A percentile compares a stretch with the other conserved stretches of the same genome.
These are phyloP conservation scores for Helobdella robusta DNA, from an alignment of 2,888 invertebrate species.

Conservation along the genomic window DNA sequence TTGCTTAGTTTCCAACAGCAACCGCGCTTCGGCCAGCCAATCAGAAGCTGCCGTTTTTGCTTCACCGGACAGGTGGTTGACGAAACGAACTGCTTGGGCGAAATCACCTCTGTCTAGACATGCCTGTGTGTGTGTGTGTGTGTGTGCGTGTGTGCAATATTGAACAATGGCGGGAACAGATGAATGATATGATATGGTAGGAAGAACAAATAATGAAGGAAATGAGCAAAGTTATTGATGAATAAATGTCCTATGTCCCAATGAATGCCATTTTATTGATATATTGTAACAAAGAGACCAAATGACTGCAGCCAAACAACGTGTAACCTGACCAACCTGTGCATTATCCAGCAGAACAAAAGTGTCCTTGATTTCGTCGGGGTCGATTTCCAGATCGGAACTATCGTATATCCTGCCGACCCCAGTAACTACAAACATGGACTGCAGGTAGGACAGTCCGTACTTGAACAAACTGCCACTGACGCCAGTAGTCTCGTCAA, in stretches of 20 bases:
- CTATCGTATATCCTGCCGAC: constrained; percentile 50
- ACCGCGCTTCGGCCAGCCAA: constrained; percentile 75
- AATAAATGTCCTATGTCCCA: neutral
- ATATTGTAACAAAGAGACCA: too few relatives aligned
- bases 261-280: neutral
- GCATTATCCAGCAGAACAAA: constrained; percentile 82
- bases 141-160: too few relatives aligned
- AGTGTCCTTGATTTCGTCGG: constrained; percentile 58
- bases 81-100: constrained; percentile 69
- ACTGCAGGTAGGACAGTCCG: constrained; percentile 78
- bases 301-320: too few relatives aligned
- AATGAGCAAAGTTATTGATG: too few relatives aligned
- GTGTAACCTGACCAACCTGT: too few relatives aligned
- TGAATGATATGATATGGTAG: too few relatives aligned
- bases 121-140: constrained; percentile 49
- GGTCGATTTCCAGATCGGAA: constrained; percentile 36
- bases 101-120: constrained; percentile 81
- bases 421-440: constrained; percentile 58
- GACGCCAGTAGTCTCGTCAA: constrained; percentile 59
- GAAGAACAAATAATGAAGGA: too few relatives aligned
- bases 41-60: constrained; percentile 70
- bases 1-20: constrained; percentile 76
- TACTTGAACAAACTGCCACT: constrained; percentile 71
- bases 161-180: too few relatives aligned
- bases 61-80: constrained; percentile 75